These are phyloP conservation scores for Catostomus latipinnis DNA, from an alignment of 2,797 vertebrate genomes.

Conservation along the genomic window DNA sequence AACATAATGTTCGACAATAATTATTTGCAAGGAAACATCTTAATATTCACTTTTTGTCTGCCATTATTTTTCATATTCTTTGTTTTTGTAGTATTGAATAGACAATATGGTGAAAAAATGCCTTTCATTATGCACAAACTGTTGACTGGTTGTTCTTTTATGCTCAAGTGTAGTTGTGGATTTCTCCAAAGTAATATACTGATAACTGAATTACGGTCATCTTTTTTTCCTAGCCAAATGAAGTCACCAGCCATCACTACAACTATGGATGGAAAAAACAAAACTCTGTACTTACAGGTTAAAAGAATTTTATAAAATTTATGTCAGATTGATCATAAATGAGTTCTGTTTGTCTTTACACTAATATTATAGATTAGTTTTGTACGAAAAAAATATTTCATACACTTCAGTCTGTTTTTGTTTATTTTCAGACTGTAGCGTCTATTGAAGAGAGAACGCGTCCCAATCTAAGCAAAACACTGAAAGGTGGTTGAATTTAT, in stretches of 20 bases:
- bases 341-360: background rate
- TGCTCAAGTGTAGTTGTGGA: background rate
- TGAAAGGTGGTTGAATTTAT: conserved; percentile 80
- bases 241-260: conserved; percentile 93
- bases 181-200: background rate
- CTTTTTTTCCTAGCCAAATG: conserved; percentile 84
- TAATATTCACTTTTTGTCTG: background rate
- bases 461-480: conserved; percentile 89
- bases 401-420: conserved; percentile 32
- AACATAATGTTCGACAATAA: background rate
- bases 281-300: conserved; percentile 96
- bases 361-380: background rate
- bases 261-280: conserved; percentile 90
- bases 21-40: background rate
- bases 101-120: background rate
- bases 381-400: background rate
- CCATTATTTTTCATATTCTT: background rate
- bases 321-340: background rate
- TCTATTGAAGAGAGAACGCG: conserved; percentile 94
- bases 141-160: background rate
- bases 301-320: conserved; percentile 41
- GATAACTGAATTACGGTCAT: background rate
- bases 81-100: background rate
- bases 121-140: background rate
- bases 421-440: conserved; percentile 81